Evolutionary conservation across 2,113 vertebrate genomes (phyloP), one percentile per base, ranked within the genome.

Genomic region (Ctenomys sociabilis): DNA sequence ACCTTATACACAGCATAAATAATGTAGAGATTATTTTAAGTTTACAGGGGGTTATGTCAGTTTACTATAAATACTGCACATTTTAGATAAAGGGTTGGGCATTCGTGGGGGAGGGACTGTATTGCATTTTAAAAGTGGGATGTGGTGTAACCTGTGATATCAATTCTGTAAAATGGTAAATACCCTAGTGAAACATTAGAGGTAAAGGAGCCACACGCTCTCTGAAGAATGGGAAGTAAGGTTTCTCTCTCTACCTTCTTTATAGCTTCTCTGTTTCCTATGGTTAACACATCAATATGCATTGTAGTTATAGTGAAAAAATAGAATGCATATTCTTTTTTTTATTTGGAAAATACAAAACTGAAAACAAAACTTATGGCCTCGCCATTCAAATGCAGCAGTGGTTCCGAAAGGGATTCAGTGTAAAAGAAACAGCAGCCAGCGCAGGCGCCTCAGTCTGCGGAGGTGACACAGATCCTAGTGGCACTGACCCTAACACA

Each of bases 311-410:
- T n/a, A 81, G 45, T 12, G 16, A 89, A n/a, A 93, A 73, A 78
- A 61, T 11, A 52, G 14, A 52, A 80, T 10, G n/a, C 1, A 9
- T 68, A 22, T 37, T 24, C 30, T 89, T 35, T 90, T 35, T 90
- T 93, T 91, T 70, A 89, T 61, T 91, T 91, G 19, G 59, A 89
- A 91, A 86, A 77, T 43, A 52, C 57, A 88, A 85, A 90, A 78
- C 24, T 43, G 24, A 80, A 83, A 81, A 30, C 32, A 81, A 91
- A 85, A 66, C 22, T 14, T 57, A 49, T 24, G 17, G 24, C 68
- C 81, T 92, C 43, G 8, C 19, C 68, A 21, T 83, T 92, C 32
- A 59, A 45, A 84, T 30, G 61, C 30, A 85, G 8, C 22, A 24
- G 49, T 66, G 14, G n/a, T 73, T 75, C 45, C 26, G 70, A 28